Conservation (phyloP, 35 echinoderm and acorn worm genomes). For the Strongylocentrotus purpuratus region DNA sequence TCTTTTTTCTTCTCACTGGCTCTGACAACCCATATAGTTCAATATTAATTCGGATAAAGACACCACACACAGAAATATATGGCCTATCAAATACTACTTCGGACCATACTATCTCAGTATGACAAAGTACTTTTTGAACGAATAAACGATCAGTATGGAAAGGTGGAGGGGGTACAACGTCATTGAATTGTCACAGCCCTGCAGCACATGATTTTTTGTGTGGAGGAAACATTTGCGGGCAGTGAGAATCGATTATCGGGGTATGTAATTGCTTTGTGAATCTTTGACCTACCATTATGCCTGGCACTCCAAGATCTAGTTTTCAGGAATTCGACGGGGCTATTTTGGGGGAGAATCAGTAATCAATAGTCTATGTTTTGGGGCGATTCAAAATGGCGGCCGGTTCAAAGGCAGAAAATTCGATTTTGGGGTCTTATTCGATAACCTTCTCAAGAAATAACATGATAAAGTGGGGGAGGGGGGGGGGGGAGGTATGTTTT, state of each 20-base stretch:
- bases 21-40: too few relatives aligned
- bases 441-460: background rate
- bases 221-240: background rate
- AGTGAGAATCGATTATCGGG: background rate
- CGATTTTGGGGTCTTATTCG: background rate
- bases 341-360: background rate
- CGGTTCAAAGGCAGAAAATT: background rate
- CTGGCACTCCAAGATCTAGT: background rate
- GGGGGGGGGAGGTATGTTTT: background rate
- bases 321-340: background rate
- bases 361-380: slow-evolving; percentile 7
- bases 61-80: too few relatives aligned
- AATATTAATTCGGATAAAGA: too few relatives aligned
- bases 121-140: too few relatives aligned
- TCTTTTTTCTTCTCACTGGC: too few relatives aligned
- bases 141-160: too few relatives aligned
- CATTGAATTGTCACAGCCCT: background rate
- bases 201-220: background rate
- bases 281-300: background rate
- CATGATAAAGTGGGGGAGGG: background rate
- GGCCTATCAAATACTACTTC: too few relatives aligned
- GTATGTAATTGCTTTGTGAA: slow-evolving; percentile 18
- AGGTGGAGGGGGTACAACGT: background rate
- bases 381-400: background rate
- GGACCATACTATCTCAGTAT: too few relatives aligned